phyloP scores from a whole-genome alignment of 2,113 vertebrate species.

The Eupsittula cactorum region DNA sequence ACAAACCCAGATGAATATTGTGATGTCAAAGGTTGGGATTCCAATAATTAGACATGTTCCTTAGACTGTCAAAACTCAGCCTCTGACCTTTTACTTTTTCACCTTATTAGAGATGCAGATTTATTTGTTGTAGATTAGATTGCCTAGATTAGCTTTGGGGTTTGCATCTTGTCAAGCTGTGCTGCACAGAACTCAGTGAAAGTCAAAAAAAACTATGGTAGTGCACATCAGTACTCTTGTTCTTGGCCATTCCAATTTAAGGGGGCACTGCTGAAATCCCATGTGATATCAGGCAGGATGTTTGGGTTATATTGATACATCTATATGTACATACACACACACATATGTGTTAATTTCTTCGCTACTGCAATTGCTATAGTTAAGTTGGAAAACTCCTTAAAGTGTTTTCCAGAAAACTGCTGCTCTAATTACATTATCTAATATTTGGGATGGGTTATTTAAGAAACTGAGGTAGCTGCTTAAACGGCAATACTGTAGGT shows the following conservation, averaged over 20 bases:
- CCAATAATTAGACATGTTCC: neutral
- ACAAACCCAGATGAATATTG: neutral
- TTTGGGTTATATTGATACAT: neutral
- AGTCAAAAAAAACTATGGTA: neutral
- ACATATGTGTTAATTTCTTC: rapidly evolving
- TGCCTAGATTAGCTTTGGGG: neutral
- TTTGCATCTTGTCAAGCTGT: neutral
- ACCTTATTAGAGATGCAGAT: neutral
- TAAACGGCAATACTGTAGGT: neutral
- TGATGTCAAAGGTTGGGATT: neutral
- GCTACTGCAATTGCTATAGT: neutral
- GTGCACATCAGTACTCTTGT: rapidly evolving
- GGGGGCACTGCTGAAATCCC: neutral
- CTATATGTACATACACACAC: neutral
- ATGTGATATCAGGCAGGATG: neutral
- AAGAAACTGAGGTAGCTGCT: neutral
- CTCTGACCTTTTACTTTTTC: neutral
- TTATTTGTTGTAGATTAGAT: neutral
- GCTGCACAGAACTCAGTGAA: neutral
- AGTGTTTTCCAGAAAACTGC: neutral
- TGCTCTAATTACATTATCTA: neutral
- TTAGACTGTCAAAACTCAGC: neutral
- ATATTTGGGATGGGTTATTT: neutral
- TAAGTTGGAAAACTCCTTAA: neutral
- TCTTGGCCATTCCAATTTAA: neutral